A percentile compares a stretch with the other conserved stretches of the same genome.
Conservation (phyloP, 2,888 invertebrate species). For the Crepidodera aurea region DNA sequence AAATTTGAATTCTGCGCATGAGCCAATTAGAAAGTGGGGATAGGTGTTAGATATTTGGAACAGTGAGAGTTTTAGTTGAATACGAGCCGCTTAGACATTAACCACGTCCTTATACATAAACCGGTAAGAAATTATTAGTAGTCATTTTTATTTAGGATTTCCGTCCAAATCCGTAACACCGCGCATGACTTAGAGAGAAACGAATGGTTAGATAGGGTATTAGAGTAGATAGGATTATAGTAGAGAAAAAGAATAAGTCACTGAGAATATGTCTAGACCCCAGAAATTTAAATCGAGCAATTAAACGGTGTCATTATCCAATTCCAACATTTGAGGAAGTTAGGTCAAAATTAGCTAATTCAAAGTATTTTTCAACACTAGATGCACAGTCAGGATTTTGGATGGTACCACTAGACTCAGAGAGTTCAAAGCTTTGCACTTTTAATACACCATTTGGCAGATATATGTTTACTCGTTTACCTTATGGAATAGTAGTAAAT, state of each 20-base stretch:
- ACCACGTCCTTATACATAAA: too few relatives aligned
- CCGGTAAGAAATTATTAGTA: too few relatives aligned
- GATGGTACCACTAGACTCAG: conserved; percentile 33
- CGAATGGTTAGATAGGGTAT: too few relatives aligned
- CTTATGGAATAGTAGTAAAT: conserved; percentile 19
- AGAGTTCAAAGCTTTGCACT: conserved; percentile 36
- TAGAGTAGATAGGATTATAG: too few relatives aligned
- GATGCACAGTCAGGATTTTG: conserved; percentile 37
- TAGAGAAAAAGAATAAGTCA: conserved; percentile 36
- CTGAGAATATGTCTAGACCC: conserved; percentile 43
- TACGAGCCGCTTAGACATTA: too few relatives aligned
- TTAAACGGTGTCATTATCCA: conserved; percentile 29
- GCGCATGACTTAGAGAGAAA: too few relatives aligned
- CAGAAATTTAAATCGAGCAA: conserved; percentile 37
- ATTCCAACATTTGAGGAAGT: conserved; percentile 28
- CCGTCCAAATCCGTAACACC: too few relatives aligned
- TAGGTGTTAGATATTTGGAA: too few relatives aligned
- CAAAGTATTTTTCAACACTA: conserved; percentile 34
- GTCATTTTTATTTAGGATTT: too few relatives aligned
- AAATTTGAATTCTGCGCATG: too few relatives aligned
- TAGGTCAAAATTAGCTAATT: conserved; percentile 29
- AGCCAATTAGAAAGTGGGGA: too few relatives aligned
- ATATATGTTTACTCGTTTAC: conserved; percentile 29
- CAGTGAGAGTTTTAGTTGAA: too few relatives aligned
- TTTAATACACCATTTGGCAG: conserved; percentile 39